Conservation (phyloP, 2,888 invertebrate genomes). For the Chrysodeixis includens region DNA sequence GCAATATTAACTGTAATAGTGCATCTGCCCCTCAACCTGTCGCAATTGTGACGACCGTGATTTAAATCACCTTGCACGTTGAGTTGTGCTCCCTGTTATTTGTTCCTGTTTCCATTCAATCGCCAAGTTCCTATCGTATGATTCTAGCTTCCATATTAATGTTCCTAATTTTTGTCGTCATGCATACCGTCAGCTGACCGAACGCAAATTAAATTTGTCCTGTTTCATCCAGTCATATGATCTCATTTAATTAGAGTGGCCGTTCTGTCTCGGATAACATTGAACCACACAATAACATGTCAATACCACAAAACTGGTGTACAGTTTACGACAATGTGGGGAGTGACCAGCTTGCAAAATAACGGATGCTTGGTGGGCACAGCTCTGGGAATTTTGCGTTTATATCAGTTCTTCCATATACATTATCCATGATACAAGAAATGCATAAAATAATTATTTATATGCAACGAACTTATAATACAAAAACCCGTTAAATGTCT, state of each 20-base stretch:
- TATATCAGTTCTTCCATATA: conserved; percentile 21
- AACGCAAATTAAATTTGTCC: conserved; percentile 20
- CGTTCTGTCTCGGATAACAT: conserved; percentile 50
- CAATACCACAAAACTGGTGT: conserved; percentile 52
- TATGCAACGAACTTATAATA: background rate
- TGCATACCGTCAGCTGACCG: background rate
- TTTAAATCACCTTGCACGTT: conserved; percentile 79
- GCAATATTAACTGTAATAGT: conserved; percentile 78
- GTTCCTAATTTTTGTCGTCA: background rate
- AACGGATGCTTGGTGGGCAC: conserved; percentile 47
- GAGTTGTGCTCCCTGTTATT: conserved; percentile 48
- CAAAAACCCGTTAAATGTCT: background rate
- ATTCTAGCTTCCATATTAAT: background rate
- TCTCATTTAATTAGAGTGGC: conserved; percentile 46
- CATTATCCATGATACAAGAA: background rate
- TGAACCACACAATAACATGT: conserved; percentile 54
- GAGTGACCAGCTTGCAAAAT: conserved; percentile 61
- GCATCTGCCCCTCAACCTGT: conserved; percentile 81
- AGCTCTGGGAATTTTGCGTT: conserved; percentile 32
- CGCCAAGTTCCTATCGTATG: conserved; percentile 16
- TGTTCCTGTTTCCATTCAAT: conserved; percentile 37
- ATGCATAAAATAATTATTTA: background rate
- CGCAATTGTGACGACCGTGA: conserved; percentile 80
- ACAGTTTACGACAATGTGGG: conserved; percentile 59
- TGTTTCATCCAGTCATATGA: conserved; percentile 34